Base-by-base conservation (phyloP, 1,140 invertebrate genomes). In the Tetramorium alpestre region DNA sequence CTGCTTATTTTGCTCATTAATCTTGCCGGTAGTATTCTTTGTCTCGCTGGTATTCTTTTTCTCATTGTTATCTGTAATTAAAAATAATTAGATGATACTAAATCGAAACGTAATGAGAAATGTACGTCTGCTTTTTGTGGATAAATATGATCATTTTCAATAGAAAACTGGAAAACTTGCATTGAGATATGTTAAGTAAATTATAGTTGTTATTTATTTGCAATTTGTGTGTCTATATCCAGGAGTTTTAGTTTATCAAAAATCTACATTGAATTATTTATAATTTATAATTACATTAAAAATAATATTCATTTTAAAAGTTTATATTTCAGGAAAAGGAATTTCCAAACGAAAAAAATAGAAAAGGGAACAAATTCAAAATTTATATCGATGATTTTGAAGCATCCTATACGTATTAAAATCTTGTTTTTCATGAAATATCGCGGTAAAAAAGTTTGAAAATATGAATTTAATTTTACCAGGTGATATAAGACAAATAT, bases 51-150 rank as follows among this genome's bases (percentile, higher is more conserved):
- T 44, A 28, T 47, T 72, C 18, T 82, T 67, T 76, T 92, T 91
- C 4, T 93, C 90, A 28, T 88, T 76, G 8, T 82, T 88, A 22
- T 91, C 91, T 89, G 65, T 18, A 69, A 87, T 60, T 47, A 87
- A 60, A 84, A 22, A 2, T 16, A 25, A 10, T 85, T 73, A 41
- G 5, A 56, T 28, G 13, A 67, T 8, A 49, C 22, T 25, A 54
- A 67, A 51, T 1, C 10, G 22, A 64, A 18, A 25, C 16, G 18
- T 28, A 41, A n/a, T 1, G 18, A 0, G 11, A 77, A 7, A n/a
- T n/a, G 18, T 44, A 44, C 33, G 33, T 7, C 28, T 73, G 33
- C n/a, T 16, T n/a, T 28, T 49, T 25, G 2, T 41, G 54, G 4
- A 77, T 25, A 77, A 62, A 64, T 41, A 18, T 76, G 16, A 10